phyloP scores from a whole-genome alignment of 2,888 invertebrate genomes.

The Taphrorychus bicolor region DNA sequence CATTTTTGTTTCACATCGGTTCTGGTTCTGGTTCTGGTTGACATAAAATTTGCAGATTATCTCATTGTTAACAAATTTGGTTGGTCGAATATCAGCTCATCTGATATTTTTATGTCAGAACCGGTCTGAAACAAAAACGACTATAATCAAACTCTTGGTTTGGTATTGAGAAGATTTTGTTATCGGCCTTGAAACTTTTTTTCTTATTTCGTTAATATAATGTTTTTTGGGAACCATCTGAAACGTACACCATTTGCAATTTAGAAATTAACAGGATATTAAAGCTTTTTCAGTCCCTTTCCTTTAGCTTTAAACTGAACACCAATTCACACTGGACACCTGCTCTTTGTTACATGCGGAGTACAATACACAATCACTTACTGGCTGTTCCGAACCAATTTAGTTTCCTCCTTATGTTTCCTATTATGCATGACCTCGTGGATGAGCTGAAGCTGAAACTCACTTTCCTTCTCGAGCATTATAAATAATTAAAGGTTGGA shows the following conservation, averaged over 20 bases:
- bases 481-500: slow-evolving; percentile 29
- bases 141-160: too few species aligned
- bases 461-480: neutral
- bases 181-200: too few species aligned
- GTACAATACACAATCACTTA: slow-evolving; percentile 11
- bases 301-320: slow-evolving; percentile 30
- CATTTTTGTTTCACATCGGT: too few species aligned
- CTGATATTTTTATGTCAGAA: too few species aligned
- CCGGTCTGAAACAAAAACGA: too few species aligned
- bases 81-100: too few species aligned
- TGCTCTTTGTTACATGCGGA: too few species aligned
- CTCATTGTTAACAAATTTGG: too few species aligned
- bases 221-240: slow-evolving; percentile 20
- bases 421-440: slow-evolving; percentile 1
- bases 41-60: too few species aligned
- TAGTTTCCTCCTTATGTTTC: slow-evolving; percentile 1
- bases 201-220: too few species aligned
- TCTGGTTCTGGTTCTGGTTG: too few species aligned
- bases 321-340: slow-evolving; percentile 8
- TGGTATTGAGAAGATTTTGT: too few species aligned
- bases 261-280: neutral
- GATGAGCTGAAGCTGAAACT: neutral
- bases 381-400: slow-evolving; percentile 26
- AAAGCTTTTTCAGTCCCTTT: slow-evolving; percentile 11
- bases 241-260: neutral